Evolutionary conservation across 1,140 invertebrate species (phyloP), one percentile per base, ranked within the genome.

Genomic region (Arctopsyche grandis): DNA sequence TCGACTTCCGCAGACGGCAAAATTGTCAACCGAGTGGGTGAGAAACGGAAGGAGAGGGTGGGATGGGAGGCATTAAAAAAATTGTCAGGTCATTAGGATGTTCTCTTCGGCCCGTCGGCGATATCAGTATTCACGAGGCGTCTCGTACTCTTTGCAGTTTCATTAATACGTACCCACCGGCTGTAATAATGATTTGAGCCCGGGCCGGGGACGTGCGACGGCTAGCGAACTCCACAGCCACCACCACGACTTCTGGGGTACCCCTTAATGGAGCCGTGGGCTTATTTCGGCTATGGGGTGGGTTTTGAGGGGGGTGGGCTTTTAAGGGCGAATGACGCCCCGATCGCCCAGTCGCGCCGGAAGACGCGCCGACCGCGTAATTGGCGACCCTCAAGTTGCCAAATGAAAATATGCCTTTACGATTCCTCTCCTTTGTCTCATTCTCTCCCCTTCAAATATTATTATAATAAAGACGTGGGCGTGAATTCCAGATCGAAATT

Each of bases 181-280:
- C 44, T 77, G 78, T 60, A 75, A 75, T 79, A 79, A 79, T 79
- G 78, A 79, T 79, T 79, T 79, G 78, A 79, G 78, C 78, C n/a
- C 78, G 19, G 38, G 7, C 29, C 10, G 43, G 22, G 38, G 58
- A 79, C 78, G 78, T 79, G 78, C 76, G 24, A 70, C 38, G 56
- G 21, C 76, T 70, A 60, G 60, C 58, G 69, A n/a, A n/a, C n/a
- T n/a, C n/a, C n/a, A n/a, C n/a, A n/a, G n/a, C n/a, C n/a, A 77
- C 29, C 7, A 76, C 38, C 24, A 60, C n/a, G n/a, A n/a, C n/a
- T n/a, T n/a, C n/a, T 77, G 26, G 29, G 48, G 48, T 48, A 52
- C 16, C 44, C 71, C 38, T 70, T 70, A 70, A 70, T 70, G 69
- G 70, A 73, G 70, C 43, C 43, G 70, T 3, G 5, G 70, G 43